Evolutionary conservation across 2,113 vertebrate genomes (phyloP), one percentile per base, ranked within the genome.

Genomic region (Theristicus caerulescens): DNA sequence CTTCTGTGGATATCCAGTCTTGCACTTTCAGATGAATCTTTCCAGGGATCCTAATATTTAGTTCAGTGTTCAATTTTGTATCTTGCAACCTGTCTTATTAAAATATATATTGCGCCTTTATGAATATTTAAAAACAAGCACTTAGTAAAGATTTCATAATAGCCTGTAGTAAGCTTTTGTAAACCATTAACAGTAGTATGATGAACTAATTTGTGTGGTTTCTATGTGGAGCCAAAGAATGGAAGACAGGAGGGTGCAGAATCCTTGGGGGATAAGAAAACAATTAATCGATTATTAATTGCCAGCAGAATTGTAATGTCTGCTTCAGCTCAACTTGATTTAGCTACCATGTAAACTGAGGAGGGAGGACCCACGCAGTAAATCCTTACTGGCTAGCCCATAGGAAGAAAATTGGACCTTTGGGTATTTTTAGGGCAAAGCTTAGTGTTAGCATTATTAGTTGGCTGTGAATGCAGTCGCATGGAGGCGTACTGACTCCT

Each of bases 91-190:
- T 89, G 66, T 90, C 96, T 97, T 97, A 97, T 97, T 97, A 97
- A 97, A 97, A 98, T 97, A 96, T 87, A 97, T 97, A 91, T 83
- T 95, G 93, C 96, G 83, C 76, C 87, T 94, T 95, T 93, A 97
- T 98, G 96, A 98, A 97, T 98, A 92, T 98, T 98, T 98, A 95
- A 98, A 97, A 93, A 7, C 17, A 93, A 87, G 86, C 91, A 96
- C 97, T 98, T 93, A 84, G 72, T 91, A 94, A 97, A 86, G 96
- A 88, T 94, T 91, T 96, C 82, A 47, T 97, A 98, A 96, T 98
- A 92, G 85, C 92, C 70, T 96, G 79, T 91, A 78, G 65, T 96
- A 98, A 94, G 94, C 96, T 95, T 94, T 95, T 96, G 82, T 96
- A 82, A 96, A 31, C 94, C 95, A 93, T 94, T 94, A 94, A 89